Conservation (phyloP, 2,888 invertebrate species). For the Gryllus longicercus region DNA sequence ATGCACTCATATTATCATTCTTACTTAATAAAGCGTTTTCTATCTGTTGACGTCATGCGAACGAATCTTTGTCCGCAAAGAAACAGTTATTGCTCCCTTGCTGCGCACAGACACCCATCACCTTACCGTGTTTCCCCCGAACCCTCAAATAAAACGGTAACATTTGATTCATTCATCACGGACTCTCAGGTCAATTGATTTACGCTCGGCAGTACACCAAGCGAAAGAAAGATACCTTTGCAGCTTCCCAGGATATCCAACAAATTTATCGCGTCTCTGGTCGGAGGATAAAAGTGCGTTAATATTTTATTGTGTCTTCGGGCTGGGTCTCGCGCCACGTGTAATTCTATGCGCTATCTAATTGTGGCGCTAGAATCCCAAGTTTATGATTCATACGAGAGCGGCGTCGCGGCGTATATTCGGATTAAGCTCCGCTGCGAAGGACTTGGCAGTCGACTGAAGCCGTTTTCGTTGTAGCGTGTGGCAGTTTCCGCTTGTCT, state of each 20-base stretch:
- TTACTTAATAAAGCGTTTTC: too few relatives aligned
- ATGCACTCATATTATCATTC: too few relatives aligned
- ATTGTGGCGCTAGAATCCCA: neutral
- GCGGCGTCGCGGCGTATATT: neutral
- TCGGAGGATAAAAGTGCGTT: constrained; percentile 4
- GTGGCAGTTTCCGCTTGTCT: too few relatives aligned
- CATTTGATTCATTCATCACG: neutral
- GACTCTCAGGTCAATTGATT: neutral
- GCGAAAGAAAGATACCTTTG: neutral
- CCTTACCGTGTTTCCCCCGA: neutral
- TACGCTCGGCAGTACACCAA: too few relatives aligned
- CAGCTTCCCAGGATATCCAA: neutral
- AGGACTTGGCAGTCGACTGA: neutral
- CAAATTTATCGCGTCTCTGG: neutral
- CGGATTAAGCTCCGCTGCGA: neutral
- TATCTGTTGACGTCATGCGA: too few relatives aligned
- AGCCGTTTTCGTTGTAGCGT: too few relatives aligned
- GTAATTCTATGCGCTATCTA: neutral
- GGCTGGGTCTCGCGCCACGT: neutral
- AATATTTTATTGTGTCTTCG: constrained; percentile 17
- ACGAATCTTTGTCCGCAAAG: too few relatives aligned
- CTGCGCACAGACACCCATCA: neutral
- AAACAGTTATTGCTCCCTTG: too few relatives aligned
- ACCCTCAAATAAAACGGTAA: neutral
- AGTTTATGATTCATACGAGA: neutral